These are phyloP conservation scores for Pocillopora meandrina DNA, from an alignment of 92 coral and sea anemone species.

Conservation along the genomic window DNA sequence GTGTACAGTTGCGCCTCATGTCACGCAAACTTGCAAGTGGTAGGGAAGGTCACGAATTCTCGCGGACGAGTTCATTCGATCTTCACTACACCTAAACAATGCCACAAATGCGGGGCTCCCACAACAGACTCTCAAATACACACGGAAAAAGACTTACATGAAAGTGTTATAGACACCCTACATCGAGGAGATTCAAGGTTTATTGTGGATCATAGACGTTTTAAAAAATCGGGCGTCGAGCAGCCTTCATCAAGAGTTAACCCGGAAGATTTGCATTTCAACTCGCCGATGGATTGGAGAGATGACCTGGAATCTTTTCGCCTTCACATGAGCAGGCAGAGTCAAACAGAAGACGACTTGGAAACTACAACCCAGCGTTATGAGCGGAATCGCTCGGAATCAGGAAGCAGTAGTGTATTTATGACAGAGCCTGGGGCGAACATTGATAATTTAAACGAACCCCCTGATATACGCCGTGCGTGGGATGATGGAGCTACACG, in stretches of 20 bases:
- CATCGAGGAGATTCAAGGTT: constrained; percentile 41
- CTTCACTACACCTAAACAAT: constrained; percentile 43
- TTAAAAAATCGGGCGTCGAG: not conserved
- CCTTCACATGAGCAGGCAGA: constrained; percentile 48
- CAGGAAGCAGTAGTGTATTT: constrained; percentile 46
- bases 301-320: constrained; percentile 61
- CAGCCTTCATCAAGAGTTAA: not conserved
- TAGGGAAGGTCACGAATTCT: constrained; percentile 60
- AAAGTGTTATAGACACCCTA: constrained; percentile 50
- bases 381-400: constrained; percentile 17
- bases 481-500: constrained; percentile 43
- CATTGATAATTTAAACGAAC: constrained; percentile 34
- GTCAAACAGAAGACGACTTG: constrained; percentile 28
- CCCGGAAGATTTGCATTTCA: not conserved
- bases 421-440: constrained; percentile 66
- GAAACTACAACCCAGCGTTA: constrained; percentile 12
- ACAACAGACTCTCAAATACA: constrained; percentile 15
- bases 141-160: constrained; percentile 38
- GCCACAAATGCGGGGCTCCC: constrained; percentile 58
- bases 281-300: constrained; percentile 50
- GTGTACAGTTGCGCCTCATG: constrained; percentile 63
- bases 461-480: constrained; percentile 49
- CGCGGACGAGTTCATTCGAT: constrained; percentile 44
- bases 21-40: constrained; percentile 57
- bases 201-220: constrained; percentile 47